Evolutionary conservation across 92 coral and sea anemone genomes (phyloP).

Genomic region (Blastomussa wellsi): DNA sequence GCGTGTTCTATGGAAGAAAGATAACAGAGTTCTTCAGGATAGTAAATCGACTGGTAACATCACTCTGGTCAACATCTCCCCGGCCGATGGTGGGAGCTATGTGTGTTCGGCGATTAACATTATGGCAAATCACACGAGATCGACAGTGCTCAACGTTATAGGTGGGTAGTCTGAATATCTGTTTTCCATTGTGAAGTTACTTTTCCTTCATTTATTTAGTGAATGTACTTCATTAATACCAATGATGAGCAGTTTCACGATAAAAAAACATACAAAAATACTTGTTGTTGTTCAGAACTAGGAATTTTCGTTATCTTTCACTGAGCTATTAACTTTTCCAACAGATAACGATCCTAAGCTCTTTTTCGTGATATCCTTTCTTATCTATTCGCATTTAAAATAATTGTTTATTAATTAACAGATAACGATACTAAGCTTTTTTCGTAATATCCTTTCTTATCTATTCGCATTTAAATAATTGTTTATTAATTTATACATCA

Average conservation of each 20-base stretch:
- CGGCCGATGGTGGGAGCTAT: conserved; percentile 66
- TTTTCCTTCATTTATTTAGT: neutral
- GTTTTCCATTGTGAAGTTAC: too few species aligned
- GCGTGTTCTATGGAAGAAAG: conserved; percentile 42
- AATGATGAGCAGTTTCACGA: too few species aligned
- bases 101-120: conserved; percentile 70
- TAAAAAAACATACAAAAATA: too few species aligned
- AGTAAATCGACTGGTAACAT: conserved; percentile 46
- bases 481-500: neutral
- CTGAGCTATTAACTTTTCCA: too few species aligned
- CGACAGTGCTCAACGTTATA: conserved; percentile 50
- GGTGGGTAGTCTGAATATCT: conserved; percentile 47
- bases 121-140: conserved; percentile 61
- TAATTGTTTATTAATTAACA: neutral
- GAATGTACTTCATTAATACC: neutral
- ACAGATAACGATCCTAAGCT: too few species aligned
- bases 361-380: too few species aligned
- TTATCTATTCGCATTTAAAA: neutral
- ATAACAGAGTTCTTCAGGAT: conserved; percentile 33
- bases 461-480: neutral
- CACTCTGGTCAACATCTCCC: conserved; percentile 43
- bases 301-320: too few species aligned
- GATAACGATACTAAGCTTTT: too few species aligned
- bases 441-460: neutral
- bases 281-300: neutral